Evolutionary conservation across 2,797 vertebrate genomes (phyloP).

Genomic region (Dromococcyx pavoninus): DNA sequence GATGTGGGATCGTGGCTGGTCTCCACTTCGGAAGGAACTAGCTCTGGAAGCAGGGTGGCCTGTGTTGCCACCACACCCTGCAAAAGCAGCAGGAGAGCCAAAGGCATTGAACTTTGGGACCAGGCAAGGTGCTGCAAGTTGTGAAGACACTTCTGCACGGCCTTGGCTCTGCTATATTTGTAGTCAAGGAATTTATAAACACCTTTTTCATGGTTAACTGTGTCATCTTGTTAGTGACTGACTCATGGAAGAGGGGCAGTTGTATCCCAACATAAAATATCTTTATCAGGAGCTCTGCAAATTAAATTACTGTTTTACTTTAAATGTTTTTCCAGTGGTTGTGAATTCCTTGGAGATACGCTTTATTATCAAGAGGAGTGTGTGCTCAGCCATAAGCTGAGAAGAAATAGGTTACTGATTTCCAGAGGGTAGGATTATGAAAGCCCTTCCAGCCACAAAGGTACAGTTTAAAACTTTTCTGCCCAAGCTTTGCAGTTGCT

Average conservation of each 20-base stretch:
- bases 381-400: neutral
- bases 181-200: neutral
- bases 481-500: neutral
- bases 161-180: neutral
- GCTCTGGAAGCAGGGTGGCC: neutral
- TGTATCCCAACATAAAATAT: neutral
- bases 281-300: neutral
- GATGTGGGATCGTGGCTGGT: neutral
- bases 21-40: neutral
- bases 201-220: neutral
- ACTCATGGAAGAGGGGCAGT: neutral
- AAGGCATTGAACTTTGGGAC: neutral
- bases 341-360: slow-evolving; percentile 16
- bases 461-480: neutral
- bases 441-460: neutral
- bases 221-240: neutral
- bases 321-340: neutral
- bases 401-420: slow-evolving; percentile 13
- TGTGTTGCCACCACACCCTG: neutral
- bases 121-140: neutral
- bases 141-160: neutral
- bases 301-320: neutral
- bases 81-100: neutral
- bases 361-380: neutral
- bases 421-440: neutral